These are phyloP conservation scores for Drepana arcuata DNA, from an alignment of 1,140 invertebrate species.

Conservation along the genomic window DNA sequence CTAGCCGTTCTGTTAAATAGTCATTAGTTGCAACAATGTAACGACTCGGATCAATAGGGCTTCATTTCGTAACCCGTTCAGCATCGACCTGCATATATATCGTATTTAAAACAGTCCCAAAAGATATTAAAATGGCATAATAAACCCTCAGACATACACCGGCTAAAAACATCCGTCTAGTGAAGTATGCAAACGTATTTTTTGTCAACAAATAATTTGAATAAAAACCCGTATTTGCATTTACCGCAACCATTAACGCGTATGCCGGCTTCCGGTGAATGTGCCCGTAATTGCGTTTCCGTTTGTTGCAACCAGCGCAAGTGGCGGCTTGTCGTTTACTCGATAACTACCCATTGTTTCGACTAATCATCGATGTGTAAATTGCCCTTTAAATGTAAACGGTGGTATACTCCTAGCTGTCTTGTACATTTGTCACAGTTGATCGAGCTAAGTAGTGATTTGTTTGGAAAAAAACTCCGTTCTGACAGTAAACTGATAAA, in stretches of 20 bases:
- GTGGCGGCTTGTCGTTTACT: constrained; percentile 6
- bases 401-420: no score
- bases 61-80: no score
- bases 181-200: background rate
- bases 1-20: no score
- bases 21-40: no score
- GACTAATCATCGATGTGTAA: constrained; percentile 9
- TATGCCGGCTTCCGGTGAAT: constrained; percentile 20
- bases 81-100: no score
- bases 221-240: constrained; percentile 15
- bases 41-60: no score
- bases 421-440: no score
- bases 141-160: background rate
- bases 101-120: background rate
- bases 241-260: constrained; percentile 9
- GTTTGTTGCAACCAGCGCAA: constrained; percentile 10
- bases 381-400: constrained; percentile 5
- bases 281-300: constrained; percentile 16
- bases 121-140: background rate
- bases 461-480: no score
- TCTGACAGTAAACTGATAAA: background rate
- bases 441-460: no score
- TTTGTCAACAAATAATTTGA: constrained; percentile 9
- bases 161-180: background rate
- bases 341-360: constrained; percentile 13